Evolutionary conservation across 2,797 vertebrate species (phyloP).

Genomic region (Clarias platycephalus): DNA sequence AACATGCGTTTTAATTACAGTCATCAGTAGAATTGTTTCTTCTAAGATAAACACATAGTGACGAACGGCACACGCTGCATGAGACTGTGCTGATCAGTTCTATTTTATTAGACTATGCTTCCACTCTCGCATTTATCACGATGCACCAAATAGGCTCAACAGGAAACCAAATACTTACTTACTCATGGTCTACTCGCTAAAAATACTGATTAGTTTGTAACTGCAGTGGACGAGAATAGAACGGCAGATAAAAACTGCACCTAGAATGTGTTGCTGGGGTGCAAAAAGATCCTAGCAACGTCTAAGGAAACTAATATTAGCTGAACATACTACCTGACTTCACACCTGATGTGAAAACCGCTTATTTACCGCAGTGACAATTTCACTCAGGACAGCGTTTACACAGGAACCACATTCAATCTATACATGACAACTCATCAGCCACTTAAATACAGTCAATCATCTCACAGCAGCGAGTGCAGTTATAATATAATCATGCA

Average conservation of each 20-base stretch:
- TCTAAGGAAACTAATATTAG: background rate
- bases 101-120: background rate
- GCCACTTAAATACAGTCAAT: background rate
- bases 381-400: background rate
- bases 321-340: background rate
- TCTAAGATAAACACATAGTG: background rate
- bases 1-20: background rate
- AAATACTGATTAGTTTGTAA: slow-evolving; percentile 13
- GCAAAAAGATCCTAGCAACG: background rate
- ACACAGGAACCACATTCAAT: background rate
- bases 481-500: background rate
- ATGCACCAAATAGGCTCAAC: background rate
- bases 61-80: background rate
- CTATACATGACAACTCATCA: background rate
- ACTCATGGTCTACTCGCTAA: background rate
- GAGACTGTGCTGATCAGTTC: background rate
- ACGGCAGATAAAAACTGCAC: background rate
- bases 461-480: background rate
- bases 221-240: background rate
- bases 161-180: slow-evolving; percentile 5
- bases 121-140: background rate
- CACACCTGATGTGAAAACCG: background rate
- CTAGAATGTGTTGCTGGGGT: background rate
- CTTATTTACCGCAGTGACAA: background rate
- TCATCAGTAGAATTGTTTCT: background rate